Base-by-base conservation (phyloP, 2,797 vertebrate species). In the Lepilemur septentrionalis region DNA sequence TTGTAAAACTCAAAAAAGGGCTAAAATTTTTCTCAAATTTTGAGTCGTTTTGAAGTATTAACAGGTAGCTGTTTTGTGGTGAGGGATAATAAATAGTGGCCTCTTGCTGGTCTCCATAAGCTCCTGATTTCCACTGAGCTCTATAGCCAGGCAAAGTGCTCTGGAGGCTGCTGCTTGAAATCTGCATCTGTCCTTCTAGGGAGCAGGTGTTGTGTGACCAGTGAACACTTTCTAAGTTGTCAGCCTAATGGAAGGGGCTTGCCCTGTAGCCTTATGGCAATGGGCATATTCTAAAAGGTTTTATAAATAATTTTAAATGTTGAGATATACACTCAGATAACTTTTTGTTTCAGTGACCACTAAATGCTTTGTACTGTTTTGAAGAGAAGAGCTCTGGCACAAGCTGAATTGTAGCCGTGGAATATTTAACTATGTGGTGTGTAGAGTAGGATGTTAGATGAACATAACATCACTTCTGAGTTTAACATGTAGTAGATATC, bases 291-390 rank as follows among this genome's bases (percentile, higher is more conserved):
- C 43, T 69, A 30, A 67, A 63, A 93, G 11, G 32, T 38, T 75
- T 92, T 63, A 81, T 63, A 70, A 67, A 35, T 61, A 75, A 28
- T 95, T 93, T 69, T 28, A 81, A 97, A 73, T 83, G 17, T 61
- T 69, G 48, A 91, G 57, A 50, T 55, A 30, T 14, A 76, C 15
- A 25, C 12, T 28, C 28, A 70, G 48, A 59, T 89, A 41, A 57
- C n/a, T 38, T 67, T 85, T 79, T 78, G 57, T 78, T 92, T 86
- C 25, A 52, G 15, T 85, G 52, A 84, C 50, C 38, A 59, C 69
- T 59, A 63, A 55, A 32, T 91, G 15, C 9, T 82, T 85, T 65
- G 14, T 30, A 23, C 5, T 15, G 32, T 88, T 87, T 80, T 2
- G 38, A n/a, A 57, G 20, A 73, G 55, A 73, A 79, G 50, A 11